A percentile compares a stretch with the other conserved stretches of the same genome.
These are phyloP conservation scores for Dicentrarchus labrax DNA, from an alignment of 2,113 vertebrate genomes.

Conservation along the genomic window DNA sequence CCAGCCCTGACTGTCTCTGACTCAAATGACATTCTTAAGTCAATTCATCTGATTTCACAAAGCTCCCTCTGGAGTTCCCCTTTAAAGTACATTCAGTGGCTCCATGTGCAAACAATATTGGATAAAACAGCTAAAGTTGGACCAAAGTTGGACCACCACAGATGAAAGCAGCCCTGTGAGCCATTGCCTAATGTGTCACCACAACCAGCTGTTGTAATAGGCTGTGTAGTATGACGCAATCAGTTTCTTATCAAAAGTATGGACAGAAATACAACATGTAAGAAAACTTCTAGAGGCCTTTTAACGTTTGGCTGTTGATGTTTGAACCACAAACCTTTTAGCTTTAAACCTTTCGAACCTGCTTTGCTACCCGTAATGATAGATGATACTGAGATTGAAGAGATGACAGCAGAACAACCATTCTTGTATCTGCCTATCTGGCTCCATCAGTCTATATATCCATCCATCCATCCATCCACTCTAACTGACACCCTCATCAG, in stretches of 20 bases:
- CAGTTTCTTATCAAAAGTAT: neutral
- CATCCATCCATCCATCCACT: conserved; percentile 47
- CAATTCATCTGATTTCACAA: neutral
- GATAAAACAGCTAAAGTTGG: neutral
- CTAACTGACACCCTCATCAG: conserved; percentile 58
- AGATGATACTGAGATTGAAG: conserved; percentile 32
- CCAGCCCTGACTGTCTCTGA: neutral
- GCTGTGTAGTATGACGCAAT: neutral
- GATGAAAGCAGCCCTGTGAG: neutral
- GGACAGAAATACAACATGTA: neutral
- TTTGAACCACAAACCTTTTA: neutral
- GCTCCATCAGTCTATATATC: neutral
- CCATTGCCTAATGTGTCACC: neutral
- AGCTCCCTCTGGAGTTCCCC: neutral
- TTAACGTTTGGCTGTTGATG: neutral
- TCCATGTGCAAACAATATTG: neutral
- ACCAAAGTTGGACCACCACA: neutral
- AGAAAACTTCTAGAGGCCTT: neutral
- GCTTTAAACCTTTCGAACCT: conserved; percentile 6
- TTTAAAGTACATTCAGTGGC: neutral
- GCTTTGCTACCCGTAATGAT: conserved; percentile 13
- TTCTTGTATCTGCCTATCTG: conserved; percentile 22
- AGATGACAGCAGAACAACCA: conserved; percentile 6
- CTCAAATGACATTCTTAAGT: neutral
- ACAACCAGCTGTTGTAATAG: neutral